These are phyloP conservation scores for Megalopta genalis DNA, from an alignment of 1,140 invertebrate species.

Conservation along the genomic window DNA sequence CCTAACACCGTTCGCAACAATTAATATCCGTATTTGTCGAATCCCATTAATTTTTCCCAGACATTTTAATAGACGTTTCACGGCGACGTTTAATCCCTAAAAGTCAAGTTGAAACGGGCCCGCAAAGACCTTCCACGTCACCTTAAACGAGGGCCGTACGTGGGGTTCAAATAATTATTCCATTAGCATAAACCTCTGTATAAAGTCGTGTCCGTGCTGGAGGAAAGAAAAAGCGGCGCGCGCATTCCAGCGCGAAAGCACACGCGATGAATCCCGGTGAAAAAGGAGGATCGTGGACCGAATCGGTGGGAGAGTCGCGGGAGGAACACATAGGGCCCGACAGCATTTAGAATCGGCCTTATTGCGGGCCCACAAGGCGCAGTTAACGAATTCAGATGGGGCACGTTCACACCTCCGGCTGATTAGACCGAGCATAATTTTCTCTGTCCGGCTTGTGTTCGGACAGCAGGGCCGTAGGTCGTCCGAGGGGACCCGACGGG, in stretches of 20 bases:
- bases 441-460: conserved; percentile 33
- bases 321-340: background rate
- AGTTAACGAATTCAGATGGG: conserved; percentile 75
- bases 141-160: too few relatives aligned
- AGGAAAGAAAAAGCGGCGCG: background rate
- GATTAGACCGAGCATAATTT: conserved; percentile 72
- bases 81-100: too few relatives aligned
- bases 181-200: background rate
- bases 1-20: too few relatives aligned
- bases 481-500: background rate
- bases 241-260: background rate
- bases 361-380: conserved; percentile 14
- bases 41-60: too few relatives aligned
- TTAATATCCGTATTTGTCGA: too few relatives aligned
- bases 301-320: background rate
- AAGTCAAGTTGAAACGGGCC: too few relatives aligned
- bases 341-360: conserved; percentile 15
- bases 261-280: background rate
- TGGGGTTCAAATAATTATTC: background rate
- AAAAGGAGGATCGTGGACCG: background rate
- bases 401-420: conserved; percentile 73
- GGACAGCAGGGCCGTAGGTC: conserved; percentile 36
- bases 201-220: background rate
- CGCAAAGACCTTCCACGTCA: too few relatives aligned
- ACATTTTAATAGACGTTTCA: too few relatives aligned